A percentile compares a stretch with the other conserved stretches of the same genome.
phyloP scores from a whole-genome alignment of 1,140 invertebrate genomes.

The Monomorium pharaonis region DNA sequence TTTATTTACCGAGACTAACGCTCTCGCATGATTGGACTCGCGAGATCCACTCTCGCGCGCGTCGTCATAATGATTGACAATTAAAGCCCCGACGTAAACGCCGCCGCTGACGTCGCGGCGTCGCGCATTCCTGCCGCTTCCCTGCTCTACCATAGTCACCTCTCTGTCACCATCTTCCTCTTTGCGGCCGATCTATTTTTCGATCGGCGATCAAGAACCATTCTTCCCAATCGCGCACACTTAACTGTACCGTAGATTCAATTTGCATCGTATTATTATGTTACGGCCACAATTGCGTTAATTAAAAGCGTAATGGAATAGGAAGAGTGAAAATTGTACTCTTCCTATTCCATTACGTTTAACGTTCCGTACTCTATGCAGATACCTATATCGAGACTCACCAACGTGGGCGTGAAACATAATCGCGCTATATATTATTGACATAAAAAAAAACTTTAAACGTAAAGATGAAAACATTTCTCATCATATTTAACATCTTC shows the following conservation, averaged over 20 bases:
- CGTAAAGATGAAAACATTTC: too few relatives aligned
- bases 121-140: too few relatives aligned
- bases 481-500: too few relatives aligned
- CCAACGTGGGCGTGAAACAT: neutral
- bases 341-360: too few relatives aligned
- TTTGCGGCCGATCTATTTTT: constrained; percentile 32
- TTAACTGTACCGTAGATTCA: constrained; percentile 27
- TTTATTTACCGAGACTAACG: constrained; percentile 26
- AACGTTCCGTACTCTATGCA: too few relatives aligned
- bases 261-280: constrained; percentile 13
- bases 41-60: neutral
- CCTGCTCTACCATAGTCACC: too few relatives aligned
- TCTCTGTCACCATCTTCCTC: neutral
- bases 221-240: constrained; percentile 2
- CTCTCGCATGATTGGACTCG: neutral
- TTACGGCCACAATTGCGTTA: constrained; percentile 11
- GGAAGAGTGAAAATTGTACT: neutral
- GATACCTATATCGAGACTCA: neutral
- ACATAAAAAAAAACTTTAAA: neutral
- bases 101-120: constrained; percentile 33
- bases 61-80: constrained; percentile 34
- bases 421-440: neutral
- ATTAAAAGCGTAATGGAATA: constrained; percentile 14
- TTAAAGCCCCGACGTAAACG: constrained; percentile 40
- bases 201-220: neutral